A percentile compares a stretch with the other conserved stretches of the same genome.
Conservation (phyloP, 2,113 vertebrate species). For the Takifugu flavidus region DNA sequence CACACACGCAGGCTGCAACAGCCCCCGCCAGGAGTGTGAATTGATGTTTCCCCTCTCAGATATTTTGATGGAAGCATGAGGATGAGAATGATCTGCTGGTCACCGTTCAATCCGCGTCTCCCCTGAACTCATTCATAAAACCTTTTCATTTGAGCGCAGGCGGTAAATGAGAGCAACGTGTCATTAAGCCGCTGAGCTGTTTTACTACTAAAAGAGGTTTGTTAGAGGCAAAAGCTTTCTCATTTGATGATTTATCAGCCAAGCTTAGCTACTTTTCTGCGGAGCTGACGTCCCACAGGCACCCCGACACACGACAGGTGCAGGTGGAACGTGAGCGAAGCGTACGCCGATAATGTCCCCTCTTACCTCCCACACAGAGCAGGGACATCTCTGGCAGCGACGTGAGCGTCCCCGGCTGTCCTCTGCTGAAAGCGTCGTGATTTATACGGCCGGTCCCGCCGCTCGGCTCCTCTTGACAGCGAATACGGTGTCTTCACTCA, state of each 20-base stretch:
- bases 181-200: slow-evolving; percentile 1
- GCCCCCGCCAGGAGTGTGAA: not conserved
- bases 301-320: slow-evolving; percentile 33
- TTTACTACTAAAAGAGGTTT: not conserved
- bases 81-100: not conserved
- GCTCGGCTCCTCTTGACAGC: slow-evolving; percentile 21
- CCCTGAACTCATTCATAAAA: not conserved
- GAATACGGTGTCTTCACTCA: not conserved
- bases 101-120: slow-evolving; percentile 1
- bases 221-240: not conserved
- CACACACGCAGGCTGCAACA: not conserved
- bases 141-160: slow-evolving; percentile 8
- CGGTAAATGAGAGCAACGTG: slow-evolving; percentile 2
- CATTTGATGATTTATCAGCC: slow-evolving; percentile 54
- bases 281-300: slow-evolving; percentile 35
- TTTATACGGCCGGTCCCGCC: slow-evolving; percentile 49
- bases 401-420: slow-evolving; percentile 66
- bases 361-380: slow-evolving; percentile 87
- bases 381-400: slow-evolving; percentile 81
- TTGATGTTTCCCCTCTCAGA: not conserved
- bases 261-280: slow-evolving; percentile 38
- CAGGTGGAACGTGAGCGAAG: slow-evolving; percentile 17
- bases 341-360: not conserved
- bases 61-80: too few species aligned
- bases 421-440: slow-evolving; percentile 59